Percentiles rank a stretch among this genome's conserved stretches.
Evolutionary conservation across 2,888 invertebrate species (phyloP).

Genomic region (Limnephilus auricula): DNA sequence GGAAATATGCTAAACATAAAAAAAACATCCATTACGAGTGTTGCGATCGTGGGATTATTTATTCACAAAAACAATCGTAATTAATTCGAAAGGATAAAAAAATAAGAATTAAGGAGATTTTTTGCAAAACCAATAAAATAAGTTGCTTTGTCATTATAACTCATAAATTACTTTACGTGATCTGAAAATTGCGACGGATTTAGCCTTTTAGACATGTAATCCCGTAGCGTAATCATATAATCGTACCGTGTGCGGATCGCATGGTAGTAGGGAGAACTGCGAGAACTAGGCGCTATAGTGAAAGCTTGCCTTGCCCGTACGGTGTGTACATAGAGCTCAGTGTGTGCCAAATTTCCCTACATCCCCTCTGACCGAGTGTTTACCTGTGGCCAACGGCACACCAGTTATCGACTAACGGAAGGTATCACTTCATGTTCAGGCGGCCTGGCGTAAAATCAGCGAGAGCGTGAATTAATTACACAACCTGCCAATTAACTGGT

Average conservation of each 20-base stretch:
- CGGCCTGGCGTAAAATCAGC: constrained; percentile 51
- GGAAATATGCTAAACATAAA: neutral
- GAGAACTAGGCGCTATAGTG: neutral
- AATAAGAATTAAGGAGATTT: neutral
- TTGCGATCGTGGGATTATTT: neutral
- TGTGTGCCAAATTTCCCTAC: neutral
- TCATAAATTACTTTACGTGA: neutral
- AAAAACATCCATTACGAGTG: neutral
- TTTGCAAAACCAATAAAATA: neutral
- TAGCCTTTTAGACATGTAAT: neutral
- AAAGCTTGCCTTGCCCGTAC: neutral
- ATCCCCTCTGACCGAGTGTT: neutral
- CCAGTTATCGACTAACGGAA: constrained; percentile 34
- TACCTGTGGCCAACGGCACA: constrained; percentile 1
- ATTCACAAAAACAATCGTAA: neutral
- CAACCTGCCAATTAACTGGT: constrained; percentile 59
- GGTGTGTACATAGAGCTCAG: neutral
- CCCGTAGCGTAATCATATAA: neutral
- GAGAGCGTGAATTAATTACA: constrained; percentile 60
- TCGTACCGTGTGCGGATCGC: neutral
- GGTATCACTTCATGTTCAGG: constrained; percentile 49
- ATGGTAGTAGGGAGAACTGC: neutral
- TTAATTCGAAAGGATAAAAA: no score
- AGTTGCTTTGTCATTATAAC: no score
- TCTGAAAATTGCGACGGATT: neutral